Evolutionary conservation across 2,888 invertebrate genomes (phyloP), one percentile per base, ranked within the genome.

Genomic region (Leptogaster cylindrica): DNA sequence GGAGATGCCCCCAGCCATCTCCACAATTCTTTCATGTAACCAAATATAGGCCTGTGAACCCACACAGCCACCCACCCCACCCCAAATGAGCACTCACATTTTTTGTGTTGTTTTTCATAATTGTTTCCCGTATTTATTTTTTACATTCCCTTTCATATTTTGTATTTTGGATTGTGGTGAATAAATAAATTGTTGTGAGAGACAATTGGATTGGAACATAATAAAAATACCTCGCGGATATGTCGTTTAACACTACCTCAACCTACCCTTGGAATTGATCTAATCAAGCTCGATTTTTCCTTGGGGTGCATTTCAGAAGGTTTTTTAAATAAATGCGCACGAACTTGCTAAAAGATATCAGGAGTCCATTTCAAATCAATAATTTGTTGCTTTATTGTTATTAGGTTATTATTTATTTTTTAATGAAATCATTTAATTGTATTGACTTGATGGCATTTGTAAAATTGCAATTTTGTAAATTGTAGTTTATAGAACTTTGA

Each of bases 51-150:
- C 61, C 61, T 61, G 28, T 16, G 41, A n/a, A 18, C 28, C 28
- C 28, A 28, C 44, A 44, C 28, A 31, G 16, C 16, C 18, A 27
- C 6, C 44, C 27, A 7, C 10, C 18, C 20, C 10, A 3, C 2
- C 14, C 12, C 1, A 20, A 3, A 20, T 7, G 7, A 6, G 20
- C 25, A 2, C 50, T 27, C 27, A 18, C 16, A 36, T 20, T 44
- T 50, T 64, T 33, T 12, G 50, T 65, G 39, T 33, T 50, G 46
- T 65, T 65, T 65, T 25, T 20, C 36, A 14, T 31, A 46, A 50
- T 65, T 50, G 36, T 50, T 44, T 46, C 65, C 44, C 48, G 39
- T 74, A 73, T 71, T 74, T 72, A 70, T 74, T 73, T 27, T 48
- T 39, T 33, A 41, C 8, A n/a, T 25, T 36, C 27, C 39, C 10